These are phyloP conservation scores for Aricia artaxerxes DNA, from an alignment of 2,888 invertebrate species.

Conservation along the genomic window DNA sequence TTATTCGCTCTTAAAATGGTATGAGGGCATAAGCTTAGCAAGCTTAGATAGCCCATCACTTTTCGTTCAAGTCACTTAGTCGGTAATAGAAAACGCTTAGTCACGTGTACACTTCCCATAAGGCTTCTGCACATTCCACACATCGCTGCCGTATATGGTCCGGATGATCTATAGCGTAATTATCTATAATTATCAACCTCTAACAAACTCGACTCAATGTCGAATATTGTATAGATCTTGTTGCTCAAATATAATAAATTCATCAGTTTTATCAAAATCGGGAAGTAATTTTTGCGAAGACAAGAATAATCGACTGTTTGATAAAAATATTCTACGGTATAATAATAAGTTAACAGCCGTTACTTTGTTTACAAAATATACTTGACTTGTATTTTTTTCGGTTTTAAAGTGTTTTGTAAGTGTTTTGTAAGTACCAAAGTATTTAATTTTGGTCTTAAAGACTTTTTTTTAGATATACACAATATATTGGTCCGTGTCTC, in stretches of 20 bases:
- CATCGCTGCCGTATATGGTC: not conserved
- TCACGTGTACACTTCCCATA: not conserved
- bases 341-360: not conserved
- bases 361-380: no score
- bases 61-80: not conserved
- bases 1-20: no score
- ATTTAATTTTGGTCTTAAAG: no score
- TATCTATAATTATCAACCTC: not conserved
- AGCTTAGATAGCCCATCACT: not conserved
- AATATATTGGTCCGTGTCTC: no score
- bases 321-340: not conserved
- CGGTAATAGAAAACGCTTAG: not conserved
- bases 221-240: not conserved
- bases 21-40: no score
- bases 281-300: not conserved
- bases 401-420: not conserved
- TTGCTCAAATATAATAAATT: not conserved
- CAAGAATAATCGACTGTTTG: not conserved
- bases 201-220: constrained; percentile 1
- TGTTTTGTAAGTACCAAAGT: no score
- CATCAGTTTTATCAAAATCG: not conserved
- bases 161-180: not conserved
- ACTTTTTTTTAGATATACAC: no score
- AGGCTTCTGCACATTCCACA: not conserved
- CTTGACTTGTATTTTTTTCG: not conserved